Evolutionary conservation across 2,113 vertebrate species (phyloP).

Genomic region (Gobius niger): DNA sequence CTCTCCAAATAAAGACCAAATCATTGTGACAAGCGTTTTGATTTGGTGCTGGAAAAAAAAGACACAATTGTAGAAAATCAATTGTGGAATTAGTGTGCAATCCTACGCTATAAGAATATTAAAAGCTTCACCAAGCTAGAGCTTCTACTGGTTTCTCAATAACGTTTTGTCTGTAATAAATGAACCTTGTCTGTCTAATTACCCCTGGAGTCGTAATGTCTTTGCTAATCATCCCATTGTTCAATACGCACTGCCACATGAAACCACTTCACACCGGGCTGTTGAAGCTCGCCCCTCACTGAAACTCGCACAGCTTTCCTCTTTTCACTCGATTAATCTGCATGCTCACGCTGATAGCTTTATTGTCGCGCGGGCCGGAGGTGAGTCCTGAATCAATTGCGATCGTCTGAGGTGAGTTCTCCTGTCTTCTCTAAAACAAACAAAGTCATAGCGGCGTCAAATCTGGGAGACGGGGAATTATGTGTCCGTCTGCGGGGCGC

Average conservation of each 20-base stretch:
- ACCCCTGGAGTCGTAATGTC: conserved; percentile 21
- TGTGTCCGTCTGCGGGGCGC: neutral
- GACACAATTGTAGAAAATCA: too few species aligned
- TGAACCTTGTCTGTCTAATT: conserved; percentile 30
- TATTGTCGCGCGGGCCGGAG: conserved; percentile 4
- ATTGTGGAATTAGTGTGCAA: too few species aligned
- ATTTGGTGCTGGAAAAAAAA: too few species aligned
- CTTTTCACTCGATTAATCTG: conserved; percentile 13
- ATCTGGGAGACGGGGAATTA: conserved; percentile 1
- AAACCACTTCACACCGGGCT: neutral
- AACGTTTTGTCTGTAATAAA: conserved; percentile 18
- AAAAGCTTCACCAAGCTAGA: neutral
- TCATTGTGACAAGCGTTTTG: too few species aligned
- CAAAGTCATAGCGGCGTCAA: conserved; percentile 32
- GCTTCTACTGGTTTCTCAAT: neutral
- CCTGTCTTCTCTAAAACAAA: conserved; percentile 30
- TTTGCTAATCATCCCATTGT: conserved; percentile 5
- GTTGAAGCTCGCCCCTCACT: conserved; percentile 15
- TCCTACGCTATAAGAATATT: too few species aligned
- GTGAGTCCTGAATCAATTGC: conserved; percentile 1
- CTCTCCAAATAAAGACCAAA: too few species aligned
- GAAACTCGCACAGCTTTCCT: conserved; percentile 1
- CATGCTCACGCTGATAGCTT: conserved; percentile 14
- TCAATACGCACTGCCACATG: neutral
- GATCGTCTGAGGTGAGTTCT: conserved; percentile 22